Percentiles rank a stretch among this genome's conserved stretches.
These are phyloP conservation scores for Sebastes hubbsi DNA, from an alignment of 2,797 vertebrate species.

Conservation along the genomic window DNA sequence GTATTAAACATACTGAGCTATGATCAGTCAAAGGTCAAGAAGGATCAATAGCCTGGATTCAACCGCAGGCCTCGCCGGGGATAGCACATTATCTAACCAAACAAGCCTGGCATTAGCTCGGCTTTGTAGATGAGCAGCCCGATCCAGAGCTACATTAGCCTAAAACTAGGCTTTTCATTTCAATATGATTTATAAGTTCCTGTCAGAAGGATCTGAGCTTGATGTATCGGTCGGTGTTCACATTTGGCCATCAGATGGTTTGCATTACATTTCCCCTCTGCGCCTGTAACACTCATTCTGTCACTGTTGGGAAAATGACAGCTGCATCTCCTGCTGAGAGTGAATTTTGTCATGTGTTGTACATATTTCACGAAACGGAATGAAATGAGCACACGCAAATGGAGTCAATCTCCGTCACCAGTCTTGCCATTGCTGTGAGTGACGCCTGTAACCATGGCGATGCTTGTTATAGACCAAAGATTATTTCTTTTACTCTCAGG, in stretches of 20 bases:
- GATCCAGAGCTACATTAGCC: not conserved
- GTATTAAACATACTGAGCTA: not conserved
- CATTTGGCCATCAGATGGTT: not conserved
- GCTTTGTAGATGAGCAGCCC: not conserved
- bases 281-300: not conserved
- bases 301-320: not conserved
- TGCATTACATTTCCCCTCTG: not conserved
- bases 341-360: not conserved
- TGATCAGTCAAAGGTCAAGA: conserved; percentile 6
- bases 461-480: not conserved
- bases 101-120: not conserved
- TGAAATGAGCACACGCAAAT: not conserved
- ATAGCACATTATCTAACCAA: conserved; percentile 6
- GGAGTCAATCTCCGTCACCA: not conserved
- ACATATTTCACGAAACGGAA: not conserved
- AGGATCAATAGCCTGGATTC: conserved; percentile 22
- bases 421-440: not conserved
- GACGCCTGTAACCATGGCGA: not conserved
- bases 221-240: not conserved
- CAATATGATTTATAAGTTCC: not conserved
- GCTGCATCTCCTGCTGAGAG: not conserved
- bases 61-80: not conserved
- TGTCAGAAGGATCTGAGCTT: not conserved
- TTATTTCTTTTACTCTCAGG: not conserved
- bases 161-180: not conserved